Evolutionary conservation across 2,797 vertebrate species (phyloP).

Genomic region (Carcharodon carcharias): DNA sequence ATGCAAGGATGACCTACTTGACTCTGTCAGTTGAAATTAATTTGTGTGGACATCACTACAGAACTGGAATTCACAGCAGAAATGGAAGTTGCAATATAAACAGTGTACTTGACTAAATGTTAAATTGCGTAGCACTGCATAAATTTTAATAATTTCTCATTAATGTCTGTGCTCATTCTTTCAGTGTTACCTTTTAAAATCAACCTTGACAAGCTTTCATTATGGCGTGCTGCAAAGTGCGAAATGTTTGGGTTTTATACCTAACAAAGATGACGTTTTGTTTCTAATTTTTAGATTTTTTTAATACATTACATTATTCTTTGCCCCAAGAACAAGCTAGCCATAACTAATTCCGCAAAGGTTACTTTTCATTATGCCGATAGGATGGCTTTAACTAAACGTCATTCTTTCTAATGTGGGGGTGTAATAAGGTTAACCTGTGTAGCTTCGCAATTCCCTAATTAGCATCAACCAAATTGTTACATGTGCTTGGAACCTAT

Average conservation of each 20-base stretch:
- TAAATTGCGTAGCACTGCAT: background rate
- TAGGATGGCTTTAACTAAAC: background rate
- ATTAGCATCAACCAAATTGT: conserved; percentile 41
- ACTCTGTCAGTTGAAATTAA: conserved; percentile 1
- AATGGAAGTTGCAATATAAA: conserved; percentile 12
- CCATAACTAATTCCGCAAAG: background rate
- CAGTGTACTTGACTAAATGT: background rate
- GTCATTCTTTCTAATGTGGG: conserved; percentile 45
- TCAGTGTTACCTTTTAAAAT: background rate
- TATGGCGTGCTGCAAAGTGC: background rate
- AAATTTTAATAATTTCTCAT: conserved; percentile 6
- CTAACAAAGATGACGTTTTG: background rate
- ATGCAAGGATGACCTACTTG: background rate
- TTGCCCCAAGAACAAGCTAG: background rate
- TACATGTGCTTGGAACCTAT: conserved; percentile 58
- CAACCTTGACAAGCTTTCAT: background rate
- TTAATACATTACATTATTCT: background rate
- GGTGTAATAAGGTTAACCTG: conserved; percentile 41
- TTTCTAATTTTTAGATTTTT: conserved; percentile 24
- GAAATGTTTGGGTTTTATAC: background rate
- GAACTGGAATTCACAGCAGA: background rate
- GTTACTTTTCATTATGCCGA: conserved; percentile 11
- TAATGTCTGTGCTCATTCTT: background rate
- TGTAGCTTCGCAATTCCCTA: conserved; percentile 46
- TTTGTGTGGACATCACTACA: background rate